Base-by-base conservation (phyloP, 2,113 vertebrate genomes). In the Spea multiplicata region DNA sequence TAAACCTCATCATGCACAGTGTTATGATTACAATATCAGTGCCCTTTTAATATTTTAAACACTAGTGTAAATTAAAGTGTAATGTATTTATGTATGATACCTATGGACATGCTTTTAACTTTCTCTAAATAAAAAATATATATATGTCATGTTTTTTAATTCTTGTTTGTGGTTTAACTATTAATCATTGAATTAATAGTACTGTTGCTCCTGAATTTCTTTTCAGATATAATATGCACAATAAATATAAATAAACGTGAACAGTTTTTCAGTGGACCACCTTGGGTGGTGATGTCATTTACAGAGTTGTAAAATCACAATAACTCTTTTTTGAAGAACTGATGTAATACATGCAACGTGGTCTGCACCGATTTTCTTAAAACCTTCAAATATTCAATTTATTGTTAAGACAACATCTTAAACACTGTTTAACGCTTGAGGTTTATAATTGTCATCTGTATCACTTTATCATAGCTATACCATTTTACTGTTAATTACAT, bases 261-360 rank as follows among this genome's bases (percentile, higher is more conserved):
- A 72, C 45, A 12, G 30, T 45, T 49, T 46, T 49, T 64, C 71
- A 44, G 10, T n/a, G 50, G 46, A 45, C 65, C 52, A 74, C 71
- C 16, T n/a, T 67, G n/a, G n/a, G 5, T 46, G 77, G 6, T 80
- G 78, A 80, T 80, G 71, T 80, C 62, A 79, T 80, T 80, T 80
- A 80, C 48, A 47, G 52, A 64, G 16, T 68, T 50, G 65, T 80
- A 80, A 80, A 80, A 53, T 10, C 48, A 55, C 67, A 67, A 44
- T 67, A 50, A 53, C 49, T 79, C 50, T 68, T 80, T 73, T 50
- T 61, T 80, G 4, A 78, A 66, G 44, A 67, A 12, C 44, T 49
- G 44, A 74, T 50, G 71, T 74, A 74, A 80, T 30, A 80, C 68
- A 80, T 68, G 48, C 64, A 61, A 13, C 61, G 65, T 44, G 62